Evolutionary conservation across 2,888 invertebrate genomes (phyloP).

Genomic region (Folsomia manolachei): DNA sequence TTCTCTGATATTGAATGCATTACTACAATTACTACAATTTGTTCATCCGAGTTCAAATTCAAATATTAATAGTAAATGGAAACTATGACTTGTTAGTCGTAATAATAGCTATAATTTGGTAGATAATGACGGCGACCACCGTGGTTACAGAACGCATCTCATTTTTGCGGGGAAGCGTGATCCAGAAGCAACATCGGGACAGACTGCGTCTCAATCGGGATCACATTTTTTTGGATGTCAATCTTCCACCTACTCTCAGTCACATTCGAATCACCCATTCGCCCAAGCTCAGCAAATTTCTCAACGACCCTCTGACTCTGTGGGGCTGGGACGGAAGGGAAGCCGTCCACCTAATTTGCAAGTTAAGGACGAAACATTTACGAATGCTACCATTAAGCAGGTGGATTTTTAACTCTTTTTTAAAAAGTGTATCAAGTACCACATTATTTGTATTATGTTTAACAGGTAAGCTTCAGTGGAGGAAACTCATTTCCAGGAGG

Average conservation of each 20-base stretch:
- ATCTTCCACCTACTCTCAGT: conserved; percentile 41
- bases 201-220: conserved; percentile 39
- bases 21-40: too few species aligned
- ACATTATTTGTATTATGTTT: not conserved
- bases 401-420: not conserved
- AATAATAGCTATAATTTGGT: too few species aligned
- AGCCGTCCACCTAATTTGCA: conserved; percentile 32
- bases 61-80: too few species aligned
- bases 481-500: conserved; percentile 27
- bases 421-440: not conserved
- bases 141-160: conserved; percentile 49
- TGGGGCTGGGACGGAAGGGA: conserved; percentile 34
- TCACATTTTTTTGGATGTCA: conserved; percentile 43
- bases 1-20: too few species aligned
- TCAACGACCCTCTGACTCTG: conserved; percentile 20
- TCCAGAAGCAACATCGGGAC: conserved; percentile 44
- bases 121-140: conserved; percentile 45
- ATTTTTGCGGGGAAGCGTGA: conserved; percentile 50
- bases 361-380: conserved; percentile 30
- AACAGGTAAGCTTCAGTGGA: conserved; percentile 45
- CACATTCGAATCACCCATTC: conserved; percentile 51
- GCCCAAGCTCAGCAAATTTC: conserved; percentile 44
- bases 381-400: not conserved
- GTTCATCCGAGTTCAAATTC: too few species aligned
- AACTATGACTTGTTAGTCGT: too few species aligned